These are phyloP conservation scores for Actinernus sp. DNA, from an alignment of 92 coral and sea anemone species.

Conservation along the genomic window DNA sequence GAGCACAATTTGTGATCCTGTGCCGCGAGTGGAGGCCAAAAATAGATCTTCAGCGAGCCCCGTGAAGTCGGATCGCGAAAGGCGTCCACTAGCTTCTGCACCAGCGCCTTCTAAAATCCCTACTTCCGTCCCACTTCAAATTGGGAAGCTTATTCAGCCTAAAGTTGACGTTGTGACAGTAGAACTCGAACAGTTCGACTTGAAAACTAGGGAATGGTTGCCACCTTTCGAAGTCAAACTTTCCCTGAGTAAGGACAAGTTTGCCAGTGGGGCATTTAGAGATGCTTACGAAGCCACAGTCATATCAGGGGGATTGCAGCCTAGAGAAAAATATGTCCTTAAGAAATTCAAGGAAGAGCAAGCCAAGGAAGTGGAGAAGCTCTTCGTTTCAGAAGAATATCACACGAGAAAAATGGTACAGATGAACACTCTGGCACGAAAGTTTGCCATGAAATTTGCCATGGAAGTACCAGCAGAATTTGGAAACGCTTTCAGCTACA, in stretches of 20 bases:
- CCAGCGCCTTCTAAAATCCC: too few species aligned
- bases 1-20: too few species aligned
- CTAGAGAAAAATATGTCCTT: conserved; percentile 56
- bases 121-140: too few species aligned
- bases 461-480: conserved; percentile 37
- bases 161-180: conserved; percentile 55
- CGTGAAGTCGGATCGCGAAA: too few species aligned
- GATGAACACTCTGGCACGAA: conserved; percentile 59
- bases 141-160: conserved; percentile 62
- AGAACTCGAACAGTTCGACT: conserved; percentile 51
- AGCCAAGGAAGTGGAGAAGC: conserved; percentile 23
- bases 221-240: conserved; percentile 62
- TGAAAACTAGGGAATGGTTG: conserved; percentile 45
- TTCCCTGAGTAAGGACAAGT: conserved; percentile 57
- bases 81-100: too few species aligned
- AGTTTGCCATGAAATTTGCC: conserved; percentile 49
- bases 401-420: conserved; percentile 68
- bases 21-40: too few species aligned
- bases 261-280: conserved; percentile 63
- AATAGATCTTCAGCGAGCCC: too few species aligned
- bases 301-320: conserved; percentile 36
- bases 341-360: conserved; percentile 48
- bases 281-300: conserved; percentile 60
- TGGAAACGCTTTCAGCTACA: conserved; percentile 44
- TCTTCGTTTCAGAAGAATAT: conserved; percentile 26